A percentile compares a stretch with the other conserved stretches of the same genome.
phyloP scores from a whole-genome alignment of 2,113 vertebrate genomes.

The Mormyrus iriodes region DNA sequence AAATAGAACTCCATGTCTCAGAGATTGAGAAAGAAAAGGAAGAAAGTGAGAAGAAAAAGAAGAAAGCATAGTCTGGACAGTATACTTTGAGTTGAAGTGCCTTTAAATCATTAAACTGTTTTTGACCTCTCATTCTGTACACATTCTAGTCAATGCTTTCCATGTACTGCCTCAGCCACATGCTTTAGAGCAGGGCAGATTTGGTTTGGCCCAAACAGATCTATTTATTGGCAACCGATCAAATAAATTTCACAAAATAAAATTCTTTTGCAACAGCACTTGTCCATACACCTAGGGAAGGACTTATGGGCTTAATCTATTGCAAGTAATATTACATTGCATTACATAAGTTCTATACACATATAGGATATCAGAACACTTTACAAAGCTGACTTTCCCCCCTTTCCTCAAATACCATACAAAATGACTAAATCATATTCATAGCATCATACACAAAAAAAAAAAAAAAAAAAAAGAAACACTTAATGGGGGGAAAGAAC shows the following conservation, averaged over 20 bases:
- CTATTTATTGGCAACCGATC: constrained; percentile 22
- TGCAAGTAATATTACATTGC: not conserved
- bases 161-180: not conserved
- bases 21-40: constrained; percentile 82
- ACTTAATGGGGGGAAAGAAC: not conserved
- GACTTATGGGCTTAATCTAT: not conserved
- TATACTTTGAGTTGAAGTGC: not conserved
- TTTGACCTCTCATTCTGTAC: not conserved
- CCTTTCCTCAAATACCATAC: not conserved
- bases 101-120: not conserved
- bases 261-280: not conserved
- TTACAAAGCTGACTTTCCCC: not conserved
- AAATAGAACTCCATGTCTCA: constrained; percentile 74
- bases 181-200: not conserved
- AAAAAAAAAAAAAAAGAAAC: not conserved
- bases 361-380: not conserved
- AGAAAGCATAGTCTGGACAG: constrained; percentile 47
- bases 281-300: not conserved
- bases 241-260: constrained; percentile 5
- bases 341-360: not conserved
- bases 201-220: not conserved
- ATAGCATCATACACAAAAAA: no score
- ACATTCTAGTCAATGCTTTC: not conserved
- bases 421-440: not conserved
- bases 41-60: constrained; percentile 76